phyloP scores from a whole-genome alignment of 2,797 vertebrate species.

The Microctenopoma lineatum region DNA sequence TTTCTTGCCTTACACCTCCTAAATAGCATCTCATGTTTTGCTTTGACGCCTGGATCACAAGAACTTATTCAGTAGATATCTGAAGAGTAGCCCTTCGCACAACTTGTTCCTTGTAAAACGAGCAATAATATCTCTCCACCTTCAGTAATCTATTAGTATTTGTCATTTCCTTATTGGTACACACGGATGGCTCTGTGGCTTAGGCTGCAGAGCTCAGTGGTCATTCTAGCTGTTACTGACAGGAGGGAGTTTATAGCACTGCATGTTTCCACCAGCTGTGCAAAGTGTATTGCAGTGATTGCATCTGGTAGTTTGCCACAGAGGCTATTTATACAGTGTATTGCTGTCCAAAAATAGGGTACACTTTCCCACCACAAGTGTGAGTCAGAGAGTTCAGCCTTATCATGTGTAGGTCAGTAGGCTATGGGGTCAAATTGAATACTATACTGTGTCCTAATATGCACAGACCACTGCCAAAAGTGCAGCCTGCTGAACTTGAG shows the following conservation, averaged over 20 bases:
- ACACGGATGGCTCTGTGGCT: slow-evolving; percentile 12
- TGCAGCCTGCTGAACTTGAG: slow-evolving; percentile 27
- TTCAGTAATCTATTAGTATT: slow-evolving; percentile 1
- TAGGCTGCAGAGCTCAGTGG: slow-evolving; percentile 35
- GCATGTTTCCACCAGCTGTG: slow-evolving; percentile 71
- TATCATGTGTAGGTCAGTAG: slow-evolving; percentile 70
- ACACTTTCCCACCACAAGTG: slow-evolving; percentile 53
- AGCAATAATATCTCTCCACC: not conserved
- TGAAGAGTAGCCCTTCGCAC: slow-evolving; percentile 11
- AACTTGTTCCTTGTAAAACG: slow-evolving; percentile 9
- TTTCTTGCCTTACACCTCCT: slow-evolving; percentile 54
- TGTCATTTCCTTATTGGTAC: slow-evolving; percentile 15
- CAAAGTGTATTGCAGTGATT: slow-evolving; percentile 65
- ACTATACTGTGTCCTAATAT: slow-evolving; percentile 50
- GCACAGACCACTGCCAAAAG: slow-evolving; percentile 34
- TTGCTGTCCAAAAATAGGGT: slow-evolving; percentile 57
- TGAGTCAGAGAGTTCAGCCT: slow-evolving; percentile 58
- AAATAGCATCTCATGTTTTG: slow-evolving; percentile 41
- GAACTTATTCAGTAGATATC: not conserved
- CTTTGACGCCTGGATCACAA: slow-evolving; percentile 41
- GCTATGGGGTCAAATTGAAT: slow-evolving; percentile 69
- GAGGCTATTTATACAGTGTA: slow-evolving; percentile 60
- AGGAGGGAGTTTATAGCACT: slow-evolving; percentile 54
- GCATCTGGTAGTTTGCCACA: slow-evolving; percentile 66
- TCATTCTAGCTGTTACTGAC: slow-evolving; percentile 51